A percentile compares a stretch with the other conserved stretches of the same genome.
phyloP scores from a whole-genome alignment of 2,888 invertebrate species.

The Tiliacea citrago region DNA sequence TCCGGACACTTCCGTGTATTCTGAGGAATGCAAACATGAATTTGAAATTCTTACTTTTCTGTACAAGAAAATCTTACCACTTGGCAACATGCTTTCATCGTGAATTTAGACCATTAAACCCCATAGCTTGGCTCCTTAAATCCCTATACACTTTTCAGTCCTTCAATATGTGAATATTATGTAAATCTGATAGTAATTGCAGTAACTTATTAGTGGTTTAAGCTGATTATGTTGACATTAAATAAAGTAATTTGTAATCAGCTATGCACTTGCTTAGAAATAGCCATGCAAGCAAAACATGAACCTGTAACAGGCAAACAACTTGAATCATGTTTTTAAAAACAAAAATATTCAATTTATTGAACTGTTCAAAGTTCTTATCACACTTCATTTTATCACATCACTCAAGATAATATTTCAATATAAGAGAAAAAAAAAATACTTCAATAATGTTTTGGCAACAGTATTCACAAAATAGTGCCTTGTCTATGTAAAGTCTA shows the following conservation, averaged over 20 bases:
- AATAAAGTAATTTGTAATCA: not conserved
- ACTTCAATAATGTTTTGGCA: conserved; percentile 1
- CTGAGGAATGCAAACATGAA: conserved; percentile 65
- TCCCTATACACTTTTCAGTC: not conserved
- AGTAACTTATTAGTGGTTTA: not conserved
- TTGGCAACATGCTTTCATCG: conserved; percentile 29
- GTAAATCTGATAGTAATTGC: not conserved
- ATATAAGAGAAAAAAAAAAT: not conserved
- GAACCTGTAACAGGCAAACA: conserved; percentile 3
- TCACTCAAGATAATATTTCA: conserved; percentile 35
- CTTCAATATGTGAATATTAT: not conserved
- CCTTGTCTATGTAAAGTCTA: conserved; percentile 20
- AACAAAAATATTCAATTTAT: conserved; percentile 35
- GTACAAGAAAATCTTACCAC: conserved; percentile 27
- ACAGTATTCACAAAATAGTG: conserved; percentile 5
- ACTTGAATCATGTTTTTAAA: conserved; percentile 23
- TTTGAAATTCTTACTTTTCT: conserved; percentile 58
- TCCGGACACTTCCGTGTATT: conserved; percentile 67
- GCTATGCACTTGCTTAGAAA: not conserved
- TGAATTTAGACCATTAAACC: conserved; percentile 3
- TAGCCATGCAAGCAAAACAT: conserved; percentile 1
- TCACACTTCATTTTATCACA: conserved; percentile 44
- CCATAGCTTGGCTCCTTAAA: not conserved
- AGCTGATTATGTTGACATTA: not conserved
- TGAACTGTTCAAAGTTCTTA: conserved; percentile 23